Evolutionary conservation across 2,888 invertebrate genomes (phyloP), one percentile per base, ranked within the genome.

Genomic region (Netelia fuscicornis): DNA sequence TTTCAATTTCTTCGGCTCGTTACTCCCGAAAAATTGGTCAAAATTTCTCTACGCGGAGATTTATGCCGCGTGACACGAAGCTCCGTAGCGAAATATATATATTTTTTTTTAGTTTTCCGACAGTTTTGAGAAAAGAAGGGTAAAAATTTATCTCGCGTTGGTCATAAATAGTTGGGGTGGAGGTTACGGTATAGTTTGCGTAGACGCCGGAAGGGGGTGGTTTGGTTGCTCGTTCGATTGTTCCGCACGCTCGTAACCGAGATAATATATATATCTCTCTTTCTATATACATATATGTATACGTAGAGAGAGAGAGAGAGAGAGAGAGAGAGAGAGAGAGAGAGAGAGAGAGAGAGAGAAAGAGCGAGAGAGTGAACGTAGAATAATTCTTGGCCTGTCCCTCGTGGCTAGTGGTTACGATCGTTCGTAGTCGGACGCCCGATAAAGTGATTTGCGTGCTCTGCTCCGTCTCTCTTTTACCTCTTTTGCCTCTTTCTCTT

Each of bases 361-460:
- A 30, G 74, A 71, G 10, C 64, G 52, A 62, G 42, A 25, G 65
- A 65, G 71, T 65, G 74, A 68, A 78, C 48, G 65, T 64, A 60
- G 75, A 65, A 85, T 85, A 85, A 85, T 82, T 85, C 82, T 82
- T 82, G 71, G 82, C 71, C 76, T 82, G 85, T 85, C 85, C 82
- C 85, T 82, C 82, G 82, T 67, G 82, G 82, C 82, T 76, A 85
- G 82, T 82, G 67, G 85, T 82, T 85, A 85, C 82, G 82, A 82
- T 85, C 82, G 85, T 85, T 82, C 79, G 82, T 67, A 85, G 85
- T 85, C 82, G 82, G 85, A 85, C 85, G 79, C 82, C 85, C 85
- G 85, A 85, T 85, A 85, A 85, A 85, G 85, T 85, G 85, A 85
- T 85, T 85, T 85, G 85, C 85, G 85, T 85, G 82, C 82, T 76